Conservation (phyloP, 2,888 invertebrate species). For the Amphiduros pacificus region DNA sequence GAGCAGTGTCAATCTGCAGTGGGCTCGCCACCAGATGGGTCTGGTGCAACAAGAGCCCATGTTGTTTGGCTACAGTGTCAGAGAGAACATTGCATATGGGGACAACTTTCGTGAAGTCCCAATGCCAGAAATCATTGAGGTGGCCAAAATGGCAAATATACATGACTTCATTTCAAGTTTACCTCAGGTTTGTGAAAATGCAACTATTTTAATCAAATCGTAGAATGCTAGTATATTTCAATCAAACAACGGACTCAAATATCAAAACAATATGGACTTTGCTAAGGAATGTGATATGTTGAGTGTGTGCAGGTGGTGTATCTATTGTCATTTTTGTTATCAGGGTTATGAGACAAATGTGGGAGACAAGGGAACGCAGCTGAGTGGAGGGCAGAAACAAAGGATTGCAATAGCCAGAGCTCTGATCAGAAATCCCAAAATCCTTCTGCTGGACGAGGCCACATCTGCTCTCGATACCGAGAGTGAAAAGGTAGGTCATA, state of each 20-base stretch:
- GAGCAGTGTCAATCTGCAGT: slow-evolving; percentile 68
- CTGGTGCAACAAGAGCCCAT: slow-evolving; percentile 28
- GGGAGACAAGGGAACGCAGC: slow-evolving; percentile 59
- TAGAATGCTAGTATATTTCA: too few relatives aligned
- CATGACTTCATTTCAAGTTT: slow-evolving; percentile 32
- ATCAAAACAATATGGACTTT: too few relatives aligned
- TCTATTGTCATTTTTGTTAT: too few relatives aligned
- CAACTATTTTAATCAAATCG: too few relatives aligned
- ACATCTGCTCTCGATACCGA: slow-evolving; percentile 59
- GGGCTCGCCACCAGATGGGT: slow-evolving; percentile 26
- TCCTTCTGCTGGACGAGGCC: slow-evolving; percentile 64
- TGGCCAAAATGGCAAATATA: slow-evolving; percentile 33
- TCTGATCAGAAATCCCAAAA: slow-evolving; percentile 67
- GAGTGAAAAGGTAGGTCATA: slow-evolving; percentile 54
- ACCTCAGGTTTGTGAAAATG: slow-evolving; percentile 31
- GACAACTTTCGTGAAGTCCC: slow-evolving; percentile 32
- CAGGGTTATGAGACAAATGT: slow-evolving; percentile 38
- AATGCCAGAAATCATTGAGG: slow-evolving; percentile 33
- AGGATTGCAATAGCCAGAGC: slow-evolving; percentile 77
- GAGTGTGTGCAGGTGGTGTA: too few relatives aligned
- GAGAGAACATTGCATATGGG: slow-evolving; percentile 37
- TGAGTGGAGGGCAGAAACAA: too few relatives aligned
- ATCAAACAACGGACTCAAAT: too few relatives aligned
- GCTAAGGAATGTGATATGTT: too few relatives aligned
- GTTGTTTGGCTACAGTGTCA: slow-evolving; percentile 25